Evolutionary conservation across 23 tunicate species (phyloP), one percentile per base, ranked within the genome.

Genomic region (Phallusia fumigata): DNA sequence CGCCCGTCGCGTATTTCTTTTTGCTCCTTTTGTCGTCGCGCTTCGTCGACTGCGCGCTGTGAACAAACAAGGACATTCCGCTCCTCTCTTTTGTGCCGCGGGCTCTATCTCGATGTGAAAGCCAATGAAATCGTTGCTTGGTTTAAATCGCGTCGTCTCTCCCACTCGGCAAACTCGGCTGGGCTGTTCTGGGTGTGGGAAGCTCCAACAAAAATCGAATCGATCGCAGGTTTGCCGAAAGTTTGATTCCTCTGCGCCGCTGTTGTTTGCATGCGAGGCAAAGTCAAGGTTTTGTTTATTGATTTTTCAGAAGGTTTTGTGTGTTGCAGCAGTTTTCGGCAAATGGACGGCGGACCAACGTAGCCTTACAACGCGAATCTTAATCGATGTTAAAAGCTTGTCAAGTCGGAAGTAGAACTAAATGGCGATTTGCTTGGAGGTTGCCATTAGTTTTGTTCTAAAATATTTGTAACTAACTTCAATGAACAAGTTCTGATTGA

Each of bases 121-220:
- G 47, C 80, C 80, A 77, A 77, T 77, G 53, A 40, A 45, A 77
- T 40, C 80, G 80, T 45, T 22, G 53, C 50, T 40, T 40, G 28
- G 47, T 77, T 77, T 11, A 77, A 77, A 77, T 77, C 47, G 80
- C 69, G 69, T 24, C 3, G 8, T 58, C 69, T 58, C 28, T 58
- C 11, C 69, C 26, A 13, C 69, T 24, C 69, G 69, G 28, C 28
- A 58, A 58, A 24, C 69, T 58, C 28, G 18, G 3, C 69, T 58
- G 69, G 69, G 26, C 13, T 58, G 69, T 24, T 6, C 26, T 58
- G 69, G 69, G 69, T 58, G 69, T 58, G 69, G 15, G 69, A 22
- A 21, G 69, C 47, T 40, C 47, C 47, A 40, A 40, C 8, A 3
- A 3, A 40, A 40, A 40, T 40, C 47, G 47, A 40, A 3, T 40